Evolutionary conservation across 2,113 vertebrate species (phyloP).

Genomic region (Myrmophylax atrothorax): DNA sequence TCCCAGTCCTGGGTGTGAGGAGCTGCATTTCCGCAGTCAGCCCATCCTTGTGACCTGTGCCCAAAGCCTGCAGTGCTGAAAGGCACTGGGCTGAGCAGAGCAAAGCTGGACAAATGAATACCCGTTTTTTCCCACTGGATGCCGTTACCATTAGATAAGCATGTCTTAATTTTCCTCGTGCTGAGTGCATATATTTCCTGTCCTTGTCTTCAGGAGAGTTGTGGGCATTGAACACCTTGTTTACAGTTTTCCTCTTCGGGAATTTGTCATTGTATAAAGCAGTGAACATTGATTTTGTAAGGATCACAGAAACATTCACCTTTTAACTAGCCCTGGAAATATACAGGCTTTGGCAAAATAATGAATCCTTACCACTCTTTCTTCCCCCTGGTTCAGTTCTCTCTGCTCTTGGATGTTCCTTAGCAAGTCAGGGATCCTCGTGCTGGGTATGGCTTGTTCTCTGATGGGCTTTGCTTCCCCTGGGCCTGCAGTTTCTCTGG

Average conservation of each 20-base stretch:
- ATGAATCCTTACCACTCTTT: neutral
- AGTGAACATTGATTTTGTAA: neutral
- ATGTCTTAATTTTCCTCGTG: neutral
- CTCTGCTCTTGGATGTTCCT: neutral
- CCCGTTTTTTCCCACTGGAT: neutral
- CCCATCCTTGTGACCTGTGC: neutral
- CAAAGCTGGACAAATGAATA: neutral
- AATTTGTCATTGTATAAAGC: neutral
- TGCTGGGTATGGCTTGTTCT: neutral
- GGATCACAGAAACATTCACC: neutral
- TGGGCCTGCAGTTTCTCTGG: neutral
- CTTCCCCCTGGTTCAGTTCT: neutral
- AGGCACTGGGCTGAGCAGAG: neutral
- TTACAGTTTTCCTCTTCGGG: neutral
- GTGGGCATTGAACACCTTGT: neutral
- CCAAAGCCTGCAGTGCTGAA: neutral
- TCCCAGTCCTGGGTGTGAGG: neutral
- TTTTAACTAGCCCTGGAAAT: neutral
- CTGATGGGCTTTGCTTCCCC: neutral
- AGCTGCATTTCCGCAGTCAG: neutral
- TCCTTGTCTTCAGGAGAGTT: neutral
- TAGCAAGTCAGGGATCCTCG: neutral
- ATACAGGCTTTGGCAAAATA: neutral
- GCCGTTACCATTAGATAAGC: neutral
- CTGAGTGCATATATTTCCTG: neutral